Base-by-base conservation (phyloP, 1,140 invertebrate species). In the Trypoxylus dichotomus region DNA sequence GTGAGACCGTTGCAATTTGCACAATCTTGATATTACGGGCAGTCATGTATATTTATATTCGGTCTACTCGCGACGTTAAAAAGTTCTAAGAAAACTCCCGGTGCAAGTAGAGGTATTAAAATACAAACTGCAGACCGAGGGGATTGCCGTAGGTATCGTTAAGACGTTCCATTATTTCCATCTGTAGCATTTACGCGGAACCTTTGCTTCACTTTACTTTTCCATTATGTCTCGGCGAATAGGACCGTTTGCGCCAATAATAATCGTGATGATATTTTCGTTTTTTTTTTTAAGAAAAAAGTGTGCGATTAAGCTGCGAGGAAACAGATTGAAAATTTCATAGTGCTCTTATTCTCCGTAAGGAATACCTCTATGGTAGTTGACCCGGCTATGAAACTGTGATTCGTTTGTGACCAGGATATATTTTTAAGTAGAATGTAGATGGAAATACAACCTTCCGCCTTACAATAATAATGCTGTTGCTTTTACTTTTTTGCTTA, bases 81-180 rank as follows among this genome's bases (percentile, higher is more conserved):
- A 81, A 81, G 77, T 83, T 83, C 83, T 84, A 81, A 79, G 79
- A 80, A 82, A 79, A 19, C 47, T 54, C 79, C 81, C 80, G 71
- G 74, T 78, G 79, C 79, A 81, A 82, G 81, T 82, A 54, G 47
- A 79, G 25, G 80, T 82, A 83, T 83, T 82, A 83, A 83, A 83
- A 82, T 77, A 76, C 78, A 75, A 78, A 78, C 72, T 74, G 15
- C 47, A 76, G 43, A 54, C 47, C 47, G 47, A 54, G 47, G 47
- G 47, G 47, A 54, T 54, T 54, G 47, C 47, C 47, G n/a, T 81
- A 84, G 81, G 83, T 82, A 81, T 82, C 83, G 82, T 84, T 83
- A 84, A 83, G 79, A 78, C 82, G 80, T 84, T 83, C 83, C 83
- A 84, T 84, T 84, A 84, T 83, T 83, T 81, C 81, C 83, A 84